Evolutionary conservation across 2,113 vertebrate genomes (phyloP).

Genomic region (Microcebus lehilahytsara): DNA sequence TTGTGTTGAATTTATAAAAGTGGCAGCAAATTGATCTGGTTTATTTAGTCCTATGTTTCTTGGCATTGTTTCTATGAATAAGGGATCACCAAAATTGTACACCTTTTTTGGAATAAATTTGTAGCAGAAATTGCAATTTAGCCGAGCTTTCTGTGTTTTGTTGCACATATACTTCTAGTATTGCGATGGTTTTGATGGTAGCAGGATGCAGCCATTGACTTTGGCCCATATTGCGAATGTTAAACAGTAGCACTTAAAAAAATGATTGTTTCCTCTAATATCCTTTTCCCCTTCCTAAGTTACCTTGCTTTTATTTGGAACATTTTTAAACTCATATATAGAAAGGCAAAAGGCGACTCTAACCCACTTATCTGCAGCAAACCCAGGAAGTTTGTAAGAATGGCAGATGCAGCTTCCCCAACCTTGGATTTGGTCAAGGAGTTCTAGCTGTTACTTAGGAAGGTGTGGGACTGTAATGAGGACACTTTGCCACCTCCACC

Average conservation of each 20-base stretch:
- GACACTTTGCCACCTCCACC: background rate
- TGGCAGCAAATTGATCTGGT: background rate
- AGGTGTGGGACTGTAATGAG: background rate
- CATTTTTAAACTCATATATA: background rate
- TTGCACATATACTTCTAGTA: background rate
- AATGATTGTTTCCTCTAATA: background rate
- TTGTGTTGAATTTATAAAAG: constrained; percentile 14
- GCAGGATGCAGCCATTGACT: background rate
- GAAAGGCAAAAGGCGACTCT: background rate
- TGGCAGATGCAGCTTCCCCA: background rate
- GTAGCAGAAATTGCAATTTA: background rate
- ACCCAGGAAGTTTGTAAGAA: background rate
- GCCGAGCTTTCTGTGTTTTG: background rate
- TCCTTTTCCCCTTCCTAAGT: background rate
- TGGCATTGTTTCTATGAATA: background rate
- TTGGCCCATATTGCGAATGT: background rate
- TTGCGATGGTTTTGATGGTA: background rate
- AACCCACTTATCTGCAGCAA: background rate
- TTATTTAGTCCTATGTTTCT: background rate
- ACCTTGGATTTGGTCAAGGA: background rate
- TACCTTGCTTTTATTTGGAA: background rate
- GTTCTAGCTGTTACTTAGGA: background rate
- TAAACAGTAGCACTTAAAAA: background rate
- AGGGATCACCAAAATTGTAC: background rate
- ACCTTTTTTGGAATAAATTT: background rate